A percentile compares a stretch with the other conserved stretches of the same genome.
Conservation (phyloP, 2,113 vertebrate genomes). For the Sitta europaea region DNA sequence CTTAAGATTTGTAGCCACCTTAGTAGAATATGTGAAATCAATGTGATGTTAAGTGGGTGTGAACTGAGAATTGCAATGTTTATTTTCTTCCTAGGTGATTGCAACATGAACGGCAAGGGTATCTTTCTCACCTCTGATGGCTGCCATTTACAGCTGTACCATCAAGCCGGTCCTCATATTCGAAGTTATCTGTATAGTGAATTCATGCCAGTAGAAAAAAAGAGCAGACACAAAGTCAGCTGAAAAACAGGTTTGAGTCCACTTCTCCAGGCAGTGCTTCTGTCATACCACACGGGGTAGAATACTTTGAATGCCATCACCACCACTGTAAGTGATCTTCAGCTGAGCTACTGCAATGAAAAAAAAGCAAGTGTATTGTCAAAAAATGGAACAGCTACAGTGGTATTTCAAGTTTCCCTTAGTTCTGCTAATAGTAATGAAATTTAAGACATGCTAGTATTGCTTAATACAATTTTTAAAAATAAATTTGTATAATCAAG, state of each 20-base stretch:
- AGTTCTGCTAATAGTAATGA: not conserved
- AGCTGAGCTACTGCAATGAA: not conserved
- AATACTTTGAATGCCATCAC: not conserved
- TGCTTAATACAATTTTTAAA: not conserved
- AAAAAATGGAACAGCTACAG: not conserved
- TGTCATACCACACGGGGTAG: not conserved
- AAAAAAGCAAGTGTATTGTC: not conserved
- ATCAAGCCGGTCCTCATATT: not conserved
- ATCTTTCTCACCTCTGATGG: accelerated
- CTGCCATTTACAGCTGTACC: not conserved
- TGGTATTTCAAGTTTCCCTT: not conserved
- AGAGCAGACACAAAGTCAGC: not conserved
- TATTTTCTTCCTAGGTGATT: not conserved
- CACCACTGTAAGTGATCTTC: not conserved
- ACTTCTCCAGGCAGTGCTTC: not conserved
- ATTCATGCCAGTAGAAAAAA: not conserved
- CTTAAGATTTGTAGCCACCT: not conserved
- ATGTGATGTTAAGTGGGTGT: not conserved
- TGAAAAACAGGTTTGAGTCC: not conserved
- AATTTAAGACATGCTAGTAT: not conserved
- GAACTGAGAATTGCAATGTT: not conserved
- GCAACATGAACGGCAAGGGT: not conserved
- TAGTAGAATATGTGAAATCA: not conserved
- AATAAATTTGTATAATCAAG: not conserved
- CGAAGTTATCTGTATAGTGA: not conserved